phyloP scores from a whole-genome alignment of 2,113 vertebrate species.

The pig (Sus scrofa) region DNA sequence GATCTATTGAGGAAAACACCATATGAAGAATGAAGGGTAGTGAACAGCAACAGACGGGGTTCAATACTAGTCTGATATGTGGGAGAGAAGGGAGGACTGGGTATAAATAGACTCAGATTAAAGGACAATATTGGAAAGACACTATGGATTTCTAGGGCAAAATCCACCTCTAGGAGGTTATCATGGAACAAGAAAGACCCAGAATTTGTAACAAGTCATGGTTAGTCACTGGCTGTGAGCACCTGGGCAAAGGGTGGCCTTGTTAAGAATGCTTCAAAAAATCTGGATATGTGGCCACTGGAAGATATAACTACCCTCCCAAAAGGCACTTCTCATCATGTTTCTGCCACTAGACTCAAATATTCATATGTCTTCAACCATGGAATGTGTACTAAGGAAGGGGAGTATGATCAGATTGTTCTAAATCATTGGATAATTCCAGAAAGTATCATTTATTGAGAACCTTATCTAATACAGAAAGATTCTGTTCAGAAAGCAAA shows the following conservation, averaged over 20 bases:
- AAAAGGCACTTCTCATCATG: not conserved
- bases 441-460: not conserved
- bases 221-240: not conserved
- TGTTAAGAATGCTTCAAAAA: not conserved
- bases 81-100: not conserved
- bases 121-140: not conserved
- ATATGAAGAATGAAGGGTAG: not conserved
- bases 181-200: not conserved
- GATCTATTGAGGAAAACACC: not conserved
- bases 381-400: not conserved
- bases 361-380: not conserved
- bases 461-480: not conserved
- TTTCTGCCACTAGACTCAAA: not conserved
- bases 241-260: not conserved
- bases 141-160: not conserved
- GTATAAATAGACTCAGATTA: not conserved
- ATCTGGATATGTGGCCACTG: not conserved
- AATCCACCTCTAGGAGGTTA: not conserved
- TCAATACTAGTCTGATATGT: not conserved
- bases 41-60: not conserved
- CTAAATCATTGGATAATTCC: not conserved
- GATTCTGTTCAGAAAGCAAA: not conserved
- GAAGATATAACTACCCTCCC: not conserved
- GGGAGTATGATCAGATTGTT: not conserved
- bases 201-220: not conserved